These are phyloP conservation scores for Mimachlamys varia DNA, from an alignment of 2,888 invertebrate genomes.

Conservation along the genomic window DNA sequence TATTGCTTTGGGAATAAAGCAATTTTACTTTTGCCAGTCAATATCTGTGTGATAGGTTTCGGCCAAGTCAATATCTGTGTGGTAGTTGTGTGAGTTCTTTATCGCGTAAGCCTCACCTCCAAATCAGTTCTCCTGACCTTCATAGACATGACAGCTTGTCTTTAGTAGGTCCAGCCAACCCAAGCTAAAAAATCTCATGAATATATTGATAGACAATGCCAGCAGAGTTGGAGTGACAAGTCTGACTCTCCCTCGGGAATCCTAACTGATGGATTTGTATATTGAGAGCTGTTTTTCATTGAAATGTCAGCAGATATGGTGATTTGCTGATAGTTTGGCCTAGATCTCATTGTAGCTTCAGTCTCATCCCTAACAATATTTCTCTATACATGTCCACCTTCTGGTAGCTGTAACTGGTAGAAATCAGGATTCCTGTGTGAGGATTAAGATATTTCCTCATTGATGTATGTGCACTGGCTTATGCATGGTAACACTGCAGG, in stretches of 20 bases:
- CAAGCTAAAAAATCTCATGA: conserved; percentile 19
- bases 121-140: conserved; percentile 1
- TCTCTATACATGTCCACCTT: background rate
- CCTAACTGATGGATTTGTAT: background rate
- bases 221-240: background rate
- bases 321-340: background rate
- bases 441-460: too few relatives aligned
- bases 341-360: background rate
- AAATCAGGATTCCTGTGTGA: too few relatives aligned
- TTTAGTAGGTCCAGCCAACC: background rate
- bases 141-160: background rate
- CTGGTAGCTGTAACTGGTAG: background rate
- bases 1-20: conserved; percentile 22
- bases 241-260: background rate
- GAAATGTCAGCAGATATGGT: conserved; percentile 16
- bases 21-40: conserved; percentile 25
- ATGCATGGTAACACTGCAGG: too few relatives aligned
- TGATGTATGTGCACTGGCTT: too few relatives aligned
- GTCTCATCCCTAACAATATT: background rate
- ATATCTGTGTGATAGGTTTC: background rate
- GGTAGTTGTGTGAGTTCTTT: conserved; percentile 1
- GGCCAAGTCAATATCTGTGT: conserved; percentile 13
- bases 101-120: conserved; percentile 8
- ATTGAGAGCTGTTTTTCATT: conserved; percentile 6
- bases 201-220: background rate